Evolutionary conservation across 2,888 invertebrate genomes (phyloP), one percentile per base, ranked within the genome.

Genomic region (Tenthredo notha): DNA sequence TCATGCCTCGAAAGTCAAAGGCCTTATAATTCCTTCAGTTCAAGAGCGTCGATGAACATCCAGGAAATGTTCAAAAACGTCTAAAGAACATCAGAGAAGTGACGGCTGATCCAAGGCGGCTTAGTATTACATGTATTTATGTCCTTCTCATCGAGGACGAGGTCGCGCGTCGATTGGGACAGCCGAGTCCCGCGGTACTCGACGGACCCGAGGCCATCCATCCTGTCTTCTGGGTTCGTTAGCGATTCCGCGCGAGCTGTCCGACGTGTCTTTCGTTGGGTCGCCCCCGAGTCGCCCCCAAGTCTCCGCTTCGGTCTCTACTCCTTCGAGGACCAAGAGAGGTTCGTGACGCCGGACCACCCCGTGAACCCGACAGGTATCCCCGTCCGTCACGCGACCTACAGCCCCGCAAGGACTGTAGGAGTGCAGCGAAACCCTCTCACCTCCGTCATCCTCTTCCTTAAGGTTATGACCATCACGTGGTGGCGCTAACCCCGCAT

Each of bases 221-320:
- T 92, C 92, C 89, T 91, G 91, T 92, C 91, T 87, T 87, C 88
- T 89, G 88, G 89, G 90, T 91, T 91, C 91, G 91, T 92, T 92
- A 92, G 91, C 90, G 91, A 92, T 92, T 92, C 91, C 88, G 88
- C 91, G 90, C 90, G 91, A 91, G 90, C 91, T 90, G 90, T 90
- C 89, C 88, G 88, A 89, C 90, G 88, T 89, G 87, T 84, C 85
- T 83, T 85, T 85, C 84, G 86, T 87, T 61, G 85, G 29, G 61
- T 74, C 72, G 87, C 86, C 84, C 86, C 87, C 86, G 84, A 83
- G 70, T 74, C 87, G 74, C 67, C 85, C 86, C 74, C 82, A 84
- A 65, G 87, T 77, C 87, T 75, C 75, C 33, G 21, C 87, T 37
- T 80, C 21, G 58, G 33, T 21, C 85, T 86, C 47, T 47, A 47